These are phyloP conservation scores for Diglossa cyanea DNA, from an alignment of 2,797 vertebrate genomes.

Conservation along the genomic window DNA sequence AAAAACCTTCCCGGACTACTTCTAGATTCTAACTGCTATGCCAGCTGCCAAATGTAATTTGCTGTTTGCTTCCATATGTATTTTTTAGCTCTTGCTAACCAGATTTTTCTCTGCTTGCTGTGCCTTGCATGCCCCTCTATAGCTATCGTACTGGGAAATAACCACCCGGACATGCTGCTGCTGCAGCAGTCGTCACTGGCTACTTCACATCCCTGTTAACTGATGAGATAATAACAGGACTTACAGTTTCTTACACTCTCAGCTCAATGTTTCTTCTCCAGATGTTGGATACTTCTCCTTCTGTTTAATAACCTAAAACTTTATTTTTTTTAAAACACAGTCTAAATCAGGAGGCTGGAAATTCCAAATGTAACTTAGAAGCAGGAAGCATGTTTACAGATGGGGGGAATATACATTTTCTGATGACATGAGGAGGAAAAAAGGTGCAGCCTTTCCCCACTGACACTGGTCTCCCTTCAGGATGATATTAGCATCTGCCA, in stretches of 20 bases:
- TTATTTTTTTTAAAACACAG: conserved; percentile 50
- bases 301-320: conserved; percentile 71
- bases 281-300: conserved; percentile 51
- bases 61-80: conserved; percentile 62
- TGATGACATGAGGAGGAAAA: background rate
- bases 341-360: conserved; percentile 27
- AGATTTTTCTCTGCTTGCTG: conserved; percentile 32
- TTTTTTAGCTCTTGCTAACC: conserved; percentile 41
- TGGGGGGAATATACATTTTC: background rate
- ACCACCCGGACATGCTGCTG: conserved; percentile 72
- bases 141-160: conserved; percentile 61
- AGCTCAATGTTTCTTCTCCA: conserved; percentile 58
- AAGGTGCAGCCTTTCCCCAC: conserved; percentile 53
- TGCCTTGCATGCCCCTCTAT: conserved; percentile 50
- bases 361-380: conserved; percentile 57
- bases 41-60: conserved; percentile 75
- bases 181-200: conserved; percentile 67
- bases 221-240: conserved; percentile 70
- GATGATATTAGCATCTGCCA: conserved; percentile 68
- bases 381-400: conserved; percentile 58
- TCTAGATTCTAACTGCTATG: conserved; percentile 68
- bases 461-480: conserved; percentile 48
- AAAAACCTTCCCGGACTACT: conserved; percentile 67
- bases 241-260: conserved; percentile 58
- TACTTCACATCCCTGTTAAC: conserved; percentile 67